A percentile compares a stretch with the other conserved stretches of the same genome.
Evolutionary conservation across 2,113 vertebrate genomes (phyloP).

Genomic region (Oncorhynchus mykiss): DNA sequence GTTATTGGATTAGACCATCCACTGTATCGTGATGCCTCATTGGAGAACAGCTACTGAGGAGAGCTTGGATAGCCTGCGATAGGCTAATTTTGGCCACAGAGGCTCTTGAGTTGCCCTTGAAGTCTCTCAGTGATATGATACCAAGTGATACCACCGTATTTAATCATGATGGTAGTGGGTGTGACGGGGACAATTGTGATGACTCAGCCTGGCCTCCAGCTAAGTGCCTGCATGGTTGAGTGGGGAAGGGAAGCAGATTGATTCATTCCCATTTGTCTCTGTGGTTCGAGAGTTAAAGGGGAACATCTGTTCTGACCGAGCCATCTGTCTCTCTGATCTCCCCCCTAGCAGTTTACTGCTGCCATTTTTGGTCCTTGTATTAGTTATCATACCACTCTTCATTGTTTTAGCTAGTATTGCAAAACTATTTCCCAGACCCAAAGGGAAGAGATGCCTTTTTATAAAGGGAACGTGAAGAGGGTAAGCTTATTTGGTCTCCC

Average conservation of each 20-base stretch:
- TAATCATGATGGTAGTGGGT: neutral
- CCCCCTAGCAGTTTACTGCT: neutral
- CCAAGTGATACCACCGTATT: too few relatives aligned
- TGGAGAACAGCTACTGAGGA: conserved; percentile 5
- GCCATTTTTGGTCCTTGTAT: neutral
- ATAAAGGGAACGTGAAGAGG: neutral
- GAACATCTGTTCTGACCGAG: conserved; percentile 11
- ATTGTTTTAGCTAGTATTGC: neutral
- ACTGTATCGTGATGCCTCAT: neutral
- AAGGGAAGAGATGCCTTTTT: neutral
- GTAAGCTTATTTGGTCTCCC: conserved; percentile 2
- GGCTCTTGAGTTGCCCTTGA: neutral
- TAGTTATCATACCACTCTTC: neutral
- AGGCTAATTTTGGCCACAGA: neutral
- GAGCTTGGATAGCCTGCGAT: neutral
- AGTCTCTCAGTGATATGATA: neutral
- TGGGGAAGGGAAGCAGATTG: neutral
- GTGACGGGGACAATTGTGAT: neutral
- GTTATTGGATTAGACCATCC: conserved; percentile 9
- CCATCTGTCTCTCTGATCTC: conserved; percentile 25
- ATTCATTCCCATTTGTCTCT: conserved; percentile 1
- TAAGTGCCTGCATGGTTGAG: neutral
- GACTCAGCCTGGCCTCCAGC: neutral
- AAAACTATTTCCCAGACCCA: neutral
- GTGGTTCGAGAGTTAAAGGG: neutral